Conservation (phyloP, 2,113 vertebrate species). For the Cairina moschata region DNA sequence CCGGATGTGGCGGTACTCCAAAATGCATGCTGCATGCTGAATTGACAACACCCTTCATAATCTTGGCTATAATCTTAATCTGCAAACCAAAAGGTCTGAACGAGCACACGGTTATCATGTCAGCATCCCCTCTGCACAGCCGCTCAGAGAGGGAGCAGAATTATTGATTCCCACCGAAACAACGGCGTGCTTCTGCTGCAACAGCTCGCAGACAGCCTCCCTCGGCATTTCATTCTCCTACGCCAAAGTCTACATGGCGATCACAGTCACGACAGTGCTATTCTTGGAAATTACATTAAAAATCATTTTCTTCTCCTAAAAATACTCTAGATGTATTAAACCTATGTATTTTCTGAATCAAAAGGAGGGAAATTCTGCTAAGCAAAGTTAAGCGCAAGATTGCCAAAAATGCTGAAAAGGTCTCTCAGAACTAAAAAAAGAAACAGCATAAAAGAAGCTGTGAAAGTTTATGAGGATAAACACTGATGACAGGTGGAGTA, state of each 20-base stretch:
- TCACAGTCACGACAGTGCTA: not conserved
- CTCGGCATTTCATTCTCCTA: accelerated
- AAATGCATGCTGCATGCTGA: not conserved
- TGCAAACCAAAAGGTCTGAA: not conserved
- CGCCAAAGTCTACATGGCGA: not conserved
- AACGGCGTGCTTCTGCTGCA: accelerated
- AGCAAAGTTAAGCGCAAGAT: not conserved
- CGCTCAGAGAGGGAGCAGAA: not conserved
- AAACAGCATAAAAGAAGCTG: conserved; percentile 52
- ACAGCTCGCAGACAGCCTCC: not conserved
- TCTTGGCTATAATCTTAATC: not conserved
- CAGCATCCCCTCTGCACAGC: not conserved
- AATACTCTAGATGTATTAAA: not conserved
- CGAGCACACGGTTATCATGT: not conserved
- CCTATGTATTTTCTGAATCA: not conserved
- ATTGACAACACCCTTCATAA: not conserved
- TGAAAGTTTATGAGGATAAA: conserved; percentile 68
- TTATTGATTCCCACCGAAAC: not conserved
- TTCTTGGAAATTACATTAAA: not conserved
- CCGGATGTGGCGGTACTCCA: not conserved
- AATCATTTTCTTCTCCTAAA: not conserved
- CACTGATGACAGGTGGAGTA: conserved; percentile 77
- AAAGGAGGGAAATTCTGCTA: not conserved
- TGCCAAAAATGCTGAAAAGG: conserved; percentile 52
- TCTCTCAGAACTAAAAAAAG: not conserved